These are phyloP conservation scores for Drosophila nigritarsus DNA, from an alignment of 2,888 invertebrate genomes.

Conservation along the genomic window DNA sequence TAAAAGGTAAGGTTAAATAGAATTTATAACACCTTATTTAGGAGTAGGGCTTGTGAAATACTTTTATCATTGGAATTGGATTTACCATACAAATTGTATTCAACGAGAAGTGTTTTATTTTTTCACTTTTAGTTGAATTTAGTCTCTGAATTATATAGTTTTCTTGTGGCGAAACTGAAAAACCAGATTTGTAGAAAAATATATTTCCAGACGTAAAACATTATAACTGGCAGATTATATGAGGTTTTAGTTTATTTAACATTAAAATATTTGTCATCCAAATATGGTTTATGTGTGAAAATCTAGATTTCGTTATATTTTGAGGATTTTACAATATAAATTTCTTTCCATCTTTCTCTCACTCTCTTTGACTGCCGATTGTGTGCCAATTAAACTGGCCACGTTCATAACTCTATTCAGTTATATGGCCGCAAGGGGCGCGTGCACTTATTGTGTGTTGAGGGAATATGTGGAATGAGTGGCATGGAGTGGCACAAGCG, in stretches of 20 bases:
- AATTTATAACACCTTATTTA: neutral
- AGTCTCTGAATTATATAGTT: too few relatives aligned
- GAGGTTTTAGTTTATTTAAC: neutral
- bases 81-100: neutral
- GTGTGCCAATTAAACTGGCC: conserved; percentile 39
- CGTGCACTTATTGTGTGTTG: conserved; percentile 26
- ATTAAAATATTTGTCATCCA: neutral
- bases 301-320: neutral
- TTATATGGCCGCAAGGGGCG: conserved; percentile 35
- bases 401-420: conserved; percentile 51
- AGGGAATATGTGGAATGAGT: conserved; percentile 21
- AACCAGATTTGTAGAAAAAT: neutral
- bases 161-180: neutral
- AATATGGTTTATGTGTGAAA: neutral
- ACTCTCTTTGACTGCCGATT: neutral
- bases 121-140: neutral
- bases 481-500: conserved; percentile 26
- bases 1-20: neutral
- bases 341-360: neutral
- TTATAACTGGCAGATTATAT: neutral
- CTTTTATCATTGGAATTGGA: neutral
- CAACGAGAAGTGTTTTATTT: accelerated
- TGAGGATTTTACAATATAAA: neutral
- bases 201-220: neutral
- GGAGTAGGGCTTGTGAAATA: neutral